phyloP scores from a whole-genome alignment of 2,888 invertebrate species.

The Acanthosepion lycidas region DNA sequence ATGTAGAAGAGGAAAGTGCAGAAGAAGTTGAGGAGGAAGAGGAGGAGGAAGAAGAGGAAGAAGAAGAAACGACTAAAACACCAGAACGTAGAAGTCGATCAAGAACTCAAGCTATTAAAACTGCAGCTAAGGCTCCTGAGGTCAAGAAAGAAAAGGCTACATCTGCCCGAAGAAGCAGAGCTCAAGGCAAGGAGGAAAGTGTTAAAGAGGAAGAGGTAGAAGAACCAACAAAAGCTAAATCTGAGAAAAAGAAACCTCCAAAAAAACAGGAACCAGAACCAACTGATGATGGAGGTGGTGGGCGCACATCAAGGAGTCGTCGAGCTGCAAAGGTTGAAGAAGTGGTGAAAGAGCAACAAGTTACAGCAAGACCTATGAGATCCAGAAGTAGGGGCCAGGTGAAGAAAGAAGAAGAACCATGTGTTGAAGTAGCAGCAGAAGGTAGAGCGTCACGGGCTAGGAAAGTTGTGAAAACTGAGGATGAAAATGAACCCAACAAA shows the following conservation, averaged over 20 bases:
- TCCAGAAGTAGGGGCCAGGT: slow-evolving; percentile 45
- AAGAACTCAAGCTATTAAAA: background rate
- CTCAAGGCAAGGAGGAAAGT: background rate
- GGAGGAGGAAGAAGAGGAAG: background rate
- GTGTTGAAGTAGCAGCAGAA: background rate
- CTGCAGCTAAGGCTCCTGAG: background rate
- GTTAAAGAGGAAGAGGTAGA: background rate
- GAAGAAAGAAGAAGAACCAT: slow-evolving; percentile 40
- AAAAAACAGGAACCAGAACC: background rate
- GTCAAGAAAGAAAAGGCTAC: background rate
- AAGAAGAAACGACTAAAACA: background rate
- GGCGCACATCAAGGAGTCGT: slow-evolving; percentile 10
- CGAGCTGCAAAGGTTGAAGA: background rate
- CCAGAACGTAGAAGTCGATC: background rate
- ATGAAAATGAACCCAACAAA: background rate
- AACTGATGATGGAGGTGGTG: background rate
- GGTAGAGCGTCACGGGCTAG: background rate
- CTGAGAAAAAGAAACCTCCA: background rate
- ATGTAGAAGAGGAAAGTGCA: background rate
- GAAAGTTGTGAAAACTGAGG: background rate
- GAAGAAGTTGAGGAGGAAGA: background rate
- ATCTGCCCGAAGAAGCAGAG: background rate
- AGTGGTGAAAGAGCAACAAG: background rate
- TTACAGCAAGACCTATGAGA: background rate
- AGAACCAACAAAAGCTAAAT: background rate